Conservation (phyloP, 2,888 invertebrate genomes). For the Pterostichus niger region DNA sequence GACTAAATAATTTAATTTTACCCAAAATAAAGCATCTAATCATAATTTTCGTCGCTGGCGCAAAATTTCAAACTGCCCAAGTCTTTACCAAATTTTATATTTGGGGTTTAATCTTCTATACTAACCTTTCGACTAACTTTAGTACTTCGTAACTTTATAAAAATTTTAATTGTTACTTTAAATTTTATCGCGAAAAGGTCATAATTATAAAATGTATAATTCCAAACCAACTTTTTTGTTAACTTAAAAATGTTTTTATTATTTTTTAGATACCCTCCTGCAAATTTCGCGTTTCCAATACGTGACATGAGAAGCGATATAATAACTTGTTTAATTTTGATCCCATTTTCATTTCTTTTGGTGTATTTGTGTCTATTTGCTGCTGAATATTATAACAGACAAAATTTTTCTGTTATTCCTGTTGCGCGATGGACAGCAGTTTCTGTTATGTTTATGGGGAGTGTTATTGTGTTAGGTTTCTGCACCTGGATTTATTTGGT, state of each 20-base stretch:
- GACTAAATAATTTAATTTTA: too few species aligned
- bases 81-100: too few species aligned
- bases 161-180: too few species aligned
- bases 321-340: constrained; percentile 79
- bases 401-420: constrained; percentile 76
- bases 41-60: too few species aligned
- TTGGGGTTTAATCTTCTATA: too few species aligned
- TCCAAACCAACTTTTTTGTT: too few species aligned
- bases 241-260: background rate
- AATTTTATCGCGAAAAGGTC: too few species aligned
- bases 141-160: too few species aligned
- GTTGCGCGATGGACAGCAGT: constrained; percentile 78
- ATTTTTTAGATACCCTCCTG: constrained; percentile 69
- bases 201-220: too few species aligned
- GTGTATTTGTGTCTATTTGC: constrained; percentile 79
- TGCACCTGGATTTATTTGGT: constrained; percentile 79
- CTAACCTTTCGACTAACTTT: too few species aligned
- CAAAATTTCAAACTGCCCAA: too few species aligned
- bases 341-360: constrained; percentile 79
- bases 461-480: constrained; percentile 78
- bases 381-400: constrained; percentile 78
- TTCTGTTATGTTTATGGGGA: constrained; percentile 77
- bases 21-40: too few species aligned
- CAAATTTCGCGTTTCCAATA: constrained; percentile 72
- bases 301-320: constrained; percentile 78